These are phyloP conservation scores for Oplegnathus fasciatus DNA, from an alignment of 2,113 vertebrate genomes.

Conservation along the genomic window DNA sequence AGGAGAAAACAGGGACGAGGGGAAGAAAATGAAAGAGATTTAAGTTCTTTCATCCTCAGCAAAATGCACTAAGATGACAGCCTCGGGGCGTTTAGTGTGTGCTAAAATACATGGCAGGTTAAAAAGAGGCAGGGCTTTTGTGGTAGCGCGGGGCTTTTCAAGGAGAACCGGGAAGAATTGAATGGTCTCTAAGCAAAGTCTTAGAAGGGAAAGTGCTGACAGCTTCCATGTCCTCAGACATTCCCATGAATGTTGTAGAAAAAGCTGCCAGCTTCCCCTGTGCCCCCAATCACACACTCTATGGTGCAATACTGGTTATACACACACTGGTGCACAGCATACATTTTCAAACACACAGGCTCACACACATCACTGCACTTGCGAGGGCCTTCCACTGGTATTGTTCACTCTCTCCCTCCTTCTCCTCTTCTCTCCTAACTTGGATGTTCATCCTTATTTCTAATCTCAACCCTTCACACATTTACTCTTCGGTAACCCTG, in stretches of 20 bases:
- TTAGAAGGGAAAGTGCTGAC: constrained; percentile 65
- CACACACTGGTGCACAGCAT: background rate
- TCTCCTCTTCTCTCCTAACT: no score
- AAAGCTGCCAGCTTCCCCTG: constrained; percentile 9
- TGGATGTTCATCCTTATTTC: background rate
- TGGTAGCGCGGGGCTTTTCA: constrained; percentile 10
- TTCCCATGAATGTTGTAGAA: constrained; percentile 33
- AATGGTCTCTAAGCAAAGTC: constrained; percentile 49
- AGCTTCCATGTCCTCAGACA: constrained; percentile 46
- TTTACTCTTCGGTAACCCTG: background rate
- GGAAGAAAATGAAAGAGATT: constrained; percentile 58
- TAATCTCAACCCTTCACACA: background rate
- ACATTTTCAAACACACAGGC: background rate
- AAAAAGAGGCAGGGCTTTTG: constrained; percentile 58
- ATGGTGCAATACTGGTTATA: background rate
- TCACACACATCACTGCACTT: background rate
- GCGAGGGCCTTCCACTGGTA: background rate
- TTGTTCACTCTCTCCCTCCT: background rate
- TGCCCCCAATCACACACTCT: background rate
- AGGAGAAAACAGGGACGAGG: constrained; percentile 34
- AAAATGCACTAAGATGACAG: constrained; percentile 76
- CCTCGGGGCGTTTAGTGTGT: constrained; percentile 47
- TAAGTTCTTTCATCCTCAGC: constrained; percentile 74
- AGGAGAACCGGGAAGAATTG: constrained; percentile 30
- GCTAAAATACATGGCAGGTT: constrained; percentile 61